Base-by-base conservation (phyloP, 2,113 vertebrate genomes). In the Raja brachyura region DNA sequence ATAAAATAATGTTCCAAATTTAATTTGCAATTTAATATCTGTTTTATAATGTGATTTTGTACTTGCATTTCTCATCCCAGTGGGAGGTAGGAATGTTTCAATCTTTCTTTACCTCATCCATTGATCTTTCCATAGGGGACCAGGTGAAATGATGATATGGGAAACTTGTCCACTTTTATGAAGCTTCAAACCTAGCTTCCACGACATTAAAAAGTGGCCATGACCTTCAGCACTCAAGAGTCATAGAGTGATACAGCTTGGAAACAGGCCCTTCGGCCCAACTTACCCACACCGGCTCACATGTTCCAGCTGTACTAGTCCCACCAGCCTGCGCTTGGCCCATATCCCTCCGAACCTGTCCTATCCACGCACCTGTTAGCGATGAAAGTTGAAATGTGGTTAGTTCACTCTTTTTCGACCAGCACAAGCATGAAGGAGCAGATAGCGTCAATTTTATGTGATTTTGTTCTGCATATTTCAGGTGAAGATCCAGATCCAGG, bases 21-120 rank as follows among this genome's bases (percentile, higher is more conserved):
- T 88, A 88, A 88, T 63, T 88, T 88, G 31, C 59, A 88, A 88
- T 88, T 88, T 88, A 88, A 88, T n/a, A n/a, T 63, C n/a, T 66
- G 83, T 31, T 31, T 16, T 31, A 63, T 88, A 16, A 31, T 86
- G 13, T 6, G 25, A 63, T 63, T 63, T 88, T 63, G 5, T 14
- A n/a, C 59, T 88, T 63, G 83, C n/a, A 25, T 18, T 63, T 63
- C n/a, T 66, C 59, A 88, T 61, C n/a, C 59, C 28, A 88, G 18
- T 33, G 83, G 83, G 83, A 66, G 59, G 61, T 63, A 66, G 83
- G 5, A 63, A 66, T 66, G 83, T 88, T 66, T 88, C 28, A 86
- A 63, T n/a, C 28, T 16, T 16, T 56, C 70, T 61, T 31, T 88
- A 61, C 59, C 14, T 31, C 59, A 88, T 66, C 28, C 13, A 59